These are phyloP conservation scores for Phrynocephalus guinanensis DNA, from an alignment of 2,797 vertebrate species.

Conservation along the genomic window DNA sequence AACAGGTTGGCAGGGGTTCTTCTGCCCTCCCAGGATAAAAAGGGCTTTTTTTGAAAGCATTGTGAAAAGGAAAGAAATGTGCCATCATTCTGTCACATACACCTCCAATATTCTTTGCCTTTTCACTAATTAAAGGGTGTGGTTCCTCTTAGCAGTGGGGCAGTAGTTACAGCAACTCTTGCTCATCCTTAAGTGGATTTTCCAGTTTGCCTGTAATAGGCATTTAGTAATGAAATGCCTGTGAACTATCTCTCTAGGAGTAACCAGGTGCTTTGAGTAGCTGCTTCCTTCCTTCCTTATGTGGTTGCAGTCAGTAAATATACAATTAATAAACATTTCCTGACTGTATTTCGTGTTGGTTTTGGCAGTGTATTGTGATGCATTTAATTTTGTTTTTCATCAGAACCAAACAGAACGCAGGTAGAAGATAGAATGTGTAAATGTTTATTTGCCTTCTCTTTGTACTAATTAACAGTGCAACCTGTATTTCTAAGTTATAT, in stretches of 20 bases:
- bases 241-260: neutral
- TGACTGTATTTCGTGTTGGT: neutral
- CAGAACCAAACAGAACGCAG: too few relatives aligned
- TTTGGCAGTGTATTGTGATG: neutral
- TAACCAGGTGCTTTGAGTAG: neutral
- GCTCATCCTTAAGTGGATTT: neutral
- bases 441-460: neutral
- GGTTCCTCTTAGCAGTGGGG: neutral
- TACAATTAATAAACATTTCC: neutral
- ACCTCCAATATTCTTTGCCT: too few relatives aligned
- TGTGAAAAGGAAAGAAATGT: neutral
- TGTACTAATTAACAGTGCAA: neutral
- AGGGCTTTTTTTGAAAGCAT: neutral
- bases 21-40: neutral
- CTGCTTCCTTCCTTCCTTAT: neutral
- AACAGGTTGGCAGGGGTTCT: neutral
- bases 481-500: neutral
- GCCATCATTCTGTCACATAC: neutral
- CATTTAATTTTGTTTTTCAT: neutral
- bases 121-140: neutral
- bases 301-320: neutral
- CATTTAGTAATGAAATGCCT: neutral
- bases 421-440: neutral
- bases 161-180: neutral
- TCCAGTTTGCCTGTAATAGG: neutral